A percentile compares a stretch with the other conserved stretches of the same genome.
Conservation (phyloP, 2,113 vertebrate species). For the Catagonus wagneri region DNA sequence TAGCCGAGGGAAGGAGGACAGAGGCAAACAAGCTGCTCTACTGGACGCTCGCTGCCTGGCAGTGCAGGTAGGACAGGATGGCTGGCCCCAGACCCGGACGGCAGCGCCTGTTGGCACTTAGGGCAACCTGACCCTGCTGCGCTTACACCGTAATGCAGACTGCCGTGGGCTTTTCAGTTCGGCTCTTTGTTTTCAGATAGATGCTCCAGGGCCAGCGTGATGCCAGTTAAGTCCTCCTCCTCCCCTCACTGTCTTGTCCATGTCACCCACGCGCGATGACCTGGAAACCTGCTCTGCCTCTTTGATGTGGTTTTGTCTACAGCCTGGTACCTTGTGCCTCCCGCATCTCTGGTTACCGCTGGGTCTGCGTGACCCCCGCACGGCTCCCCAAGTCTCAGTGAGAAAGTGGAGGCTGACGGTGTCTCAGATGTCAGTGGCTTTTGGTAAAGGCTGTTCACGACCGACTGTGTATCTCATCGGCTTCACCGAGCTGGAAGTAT, state of each 20-base stretch:
- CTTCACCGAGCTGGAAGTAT: neutral
- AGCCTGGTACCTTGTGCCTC: fast-evolving
- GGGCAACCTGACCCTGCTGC: neutral
- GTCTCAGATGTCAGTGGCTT: slow-evolving; percentile 40
- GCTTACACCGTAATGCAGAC: neutral
- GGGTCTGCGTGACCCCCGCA: neutral
- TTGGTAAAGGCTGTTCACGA: neutral
- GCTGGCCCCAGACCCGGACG: too few relatives aligned
- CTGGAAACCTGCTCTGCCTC: neutral
- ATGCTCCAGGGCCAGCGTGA: neutral
- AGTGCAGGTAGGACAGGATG: neutral
- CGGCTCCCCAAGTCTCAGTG: neutral
- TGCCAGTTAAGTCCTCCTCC: fast-evolving
- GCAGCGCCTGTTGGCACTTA: neutral
- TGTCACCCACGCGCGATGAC: too few relatives aligned
- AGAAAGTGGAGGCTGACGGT: neutral
- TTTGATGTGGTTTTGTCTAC: neutral
- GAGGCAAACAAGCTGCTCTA: neutral
- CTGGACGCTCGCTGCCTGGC: too few relatives aligned
- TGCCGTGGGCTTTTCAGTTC: neutral
- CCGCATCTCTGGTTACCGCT: neutral
- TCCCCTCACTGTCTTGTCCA: neutral
- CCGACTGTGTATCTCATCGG: too few relatives aligned
- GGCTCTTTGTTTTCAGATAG: neutral
- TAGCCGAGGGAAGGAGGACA: neutral